phyloP scores from a whole-genome alignment of 1,140 invertebrate genomes.

The Marisa cornuarietis region DNA sequence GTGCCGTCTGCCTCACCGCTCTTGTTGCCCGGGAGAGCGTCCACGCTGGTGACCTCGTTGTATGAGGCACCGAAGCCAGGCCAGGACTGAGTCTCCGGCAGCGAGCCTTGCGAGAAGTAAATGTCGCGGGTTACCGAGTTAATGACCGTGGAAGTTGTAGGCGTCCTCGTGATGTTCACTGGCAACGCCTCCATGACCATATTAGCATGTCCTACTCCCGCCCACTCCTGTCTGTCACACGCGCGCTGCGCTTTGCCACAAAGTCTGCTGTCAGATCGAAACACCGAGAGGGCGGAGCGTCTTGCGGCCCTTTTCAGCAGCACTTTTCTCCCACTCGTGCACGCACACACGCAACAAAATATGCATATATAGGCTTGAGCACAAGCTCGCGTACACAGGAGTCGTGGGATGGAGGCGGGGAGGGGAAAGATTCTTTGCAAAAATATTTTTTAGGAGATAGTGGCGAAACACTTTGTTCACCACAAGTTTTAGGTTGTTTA shows the following conservation, averaged over 20 bases:
- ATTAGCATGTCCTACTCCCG: not conserved
- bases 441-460: no score
- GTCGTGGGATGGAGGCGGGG: no score
- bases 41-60: not conserved
- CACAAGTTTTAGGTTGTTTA: no score
- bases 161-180: not conserved
- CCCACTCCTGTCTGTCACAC: not conserved
- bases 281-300: not conserved
- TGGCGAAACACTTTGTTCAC: no score
- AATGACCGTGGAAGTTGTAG: not conserved
- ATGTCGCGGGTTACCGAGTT: not conserved
- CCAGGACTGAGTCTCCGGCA: not conserved
- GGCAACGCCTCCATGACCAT: constrained; percentile 5
- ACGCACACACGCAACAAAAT: not conserved
- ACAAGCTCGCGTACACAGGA: no score
- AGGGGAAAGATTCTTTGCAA: no score
- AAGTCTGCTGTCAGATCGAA: not conserved
- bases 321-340: not conserved
- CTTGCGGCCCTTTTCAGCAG: not conserved
- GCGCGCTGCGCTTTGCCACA: not conserved
- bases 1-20: not conserved
- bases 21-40: not conserved
- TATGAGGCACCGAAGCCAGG: not conserved
- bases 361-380: not conserved
- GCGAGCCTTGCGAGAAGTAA: not conserved